Base-by-base conservation (phyloP, 1,140 invertebrate genomes). In the Laupala kohalensis region DNA sequence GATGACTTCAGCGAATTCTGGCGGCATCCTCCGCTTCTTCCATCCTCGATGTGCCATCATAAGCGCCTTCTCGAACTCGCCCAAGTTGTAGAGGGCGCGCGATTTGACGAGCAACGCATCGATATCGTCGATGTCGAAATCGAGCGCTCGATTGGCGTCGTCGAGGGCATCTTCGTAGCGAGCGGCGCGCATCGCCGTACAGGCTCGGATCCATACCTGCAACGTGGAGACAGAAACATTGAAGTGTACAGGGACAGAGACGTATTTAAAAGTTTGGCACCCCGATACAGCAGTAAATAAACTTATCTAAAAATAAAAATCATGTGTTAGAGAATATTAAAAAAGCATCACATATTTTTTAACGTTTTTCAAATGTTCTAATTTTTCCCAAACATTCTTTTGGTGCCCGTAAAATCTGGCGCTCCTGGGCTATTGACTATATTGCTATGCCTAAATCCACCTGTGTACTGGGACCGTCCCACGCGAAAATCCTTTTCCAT, bases 41-140 rank as follows among this genome's bases (percentile, higher is more conserved):
- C 62, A 37, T 2, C 79, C 79, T 12, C 73, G 73, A 63, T 80
- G 71, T 0, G 79, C 78, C 64, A 79, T 75, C 15, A 78, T 74
- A 62, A 80, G 71, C 70, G 78, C 78, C 27, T 72, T 69, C 6
- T 75, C 75, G 69, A 80, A 80, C 67, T 81, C 79, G 1, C 76
- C 77, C 26, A 78, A 75, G 62, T 77, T 74, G 71, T 78, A 81
- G 0, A 79, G 70, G 26, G 79, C 75, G 62, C 76, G 24, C 26
- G 26, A n/a, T 25, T 69, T 26, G 67, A 69, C 6, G 67, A 26
- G 25, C 24, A 23, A 25, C 5, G 67, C 67, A 12, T 69, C 26
- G 67, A 69, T 25, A 25, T 69, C 27, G 1, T 69, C 25, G 26
- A 13, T 13, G 67, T 69, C 24, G 6, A 12, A 13, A 12, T 37